Evolutionary conservation across 2,113 vertebrate genomes (phyloP).

Genomic region (Vidua macroura): DNA sequence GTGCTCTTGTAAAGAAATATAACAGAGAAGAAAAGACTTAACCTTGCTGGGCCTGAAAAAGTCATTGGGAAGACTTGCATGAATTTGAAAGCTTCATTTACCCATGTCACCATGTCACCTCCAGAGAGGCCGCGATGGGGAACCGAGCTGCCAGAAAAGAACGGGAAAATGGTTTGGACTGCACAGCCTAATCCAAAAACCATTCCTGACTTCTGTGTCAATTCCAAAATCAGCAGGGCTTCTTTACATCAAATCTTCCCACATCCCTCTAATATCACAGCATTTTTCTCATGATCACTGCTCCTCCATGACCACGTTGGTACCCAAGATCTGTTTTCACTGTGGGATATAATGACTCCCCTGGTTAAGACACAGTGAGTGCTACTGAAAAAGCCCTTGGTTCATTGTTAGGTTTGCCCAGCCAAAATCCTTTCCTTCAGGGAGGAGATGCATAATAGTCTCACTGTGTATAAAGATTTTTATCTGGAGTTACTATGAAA

Average conservation of each 20-base stretch:
- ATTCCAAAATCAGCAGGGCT: not conserved
- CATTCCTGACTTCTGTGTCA: not conserved
- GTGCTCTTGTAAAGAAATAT: not conserved
- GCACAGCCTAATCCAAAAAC: not conserved
- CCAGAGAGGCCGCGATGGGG: rapidly evolving
- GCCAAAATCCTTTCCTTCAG: not conserved
- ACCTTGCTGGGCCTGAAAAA: not conserved
- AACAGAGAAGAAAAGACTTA: not conserved
- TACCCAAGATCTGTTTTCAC: not conserved
- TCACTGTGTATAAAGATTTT: not conserved
- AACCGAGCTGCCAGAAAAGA: not conserved
- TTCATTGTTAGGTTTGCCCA: not conserved
- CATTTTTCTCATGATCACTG: not conserved
- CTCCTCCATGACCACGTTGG: not conserved
- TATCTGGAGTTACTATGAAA: not conserved
- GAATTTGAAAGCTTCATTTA: not conserved
- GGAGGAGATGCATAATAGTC: not conserved
- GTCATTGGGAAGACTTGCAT: not conserved
- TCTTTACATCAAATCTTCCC: not conserved
- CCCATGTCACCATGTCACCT: not conserved
- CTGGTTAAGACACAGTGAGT: not conserved
- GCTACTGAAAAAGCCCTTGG: not conserved
- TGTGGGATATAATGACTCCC: not conserved
- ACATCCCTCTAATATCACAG: not conserved
- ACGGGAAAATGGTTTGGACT: not conserved